phyloP scores from a whole-genome alignment of 1,140 invertebrate genomes.

The Psilanteris sp. region DNA sequence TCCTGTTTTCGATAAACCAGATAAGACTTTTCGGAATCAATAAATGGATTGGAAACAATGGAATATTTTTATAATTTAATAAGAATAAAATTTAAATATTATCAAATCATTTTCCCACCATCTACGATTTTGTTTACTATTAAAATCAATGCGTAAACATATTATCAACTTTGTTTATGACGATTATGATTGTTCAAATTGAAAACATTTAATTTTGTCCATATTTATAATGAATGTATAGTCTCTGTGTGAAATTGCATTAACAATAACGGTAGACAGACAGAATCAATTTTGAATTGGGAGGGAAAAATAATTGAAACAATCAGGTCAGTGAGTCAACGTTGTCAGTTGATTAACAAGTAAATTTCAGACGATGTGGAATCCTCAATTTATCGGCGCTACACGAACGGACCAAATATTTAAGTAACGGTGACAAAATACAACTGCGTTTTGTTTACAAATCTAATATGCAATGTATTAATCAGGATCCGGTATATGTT shows the following conservation, averaged over 20 bases:
- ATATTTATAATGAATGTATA: slow-evolving; percentile 5
- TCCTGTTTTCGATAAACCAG: no score
- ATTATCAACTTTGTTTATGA: no score
- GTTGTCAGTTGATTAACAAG: slow-evolving; percentile 23
- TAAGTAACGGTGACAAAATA: slow-evolving; percentile 23
- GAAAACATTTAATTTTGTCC: no score
- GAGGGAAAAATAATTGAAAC: slow-evolving; percentile 26
- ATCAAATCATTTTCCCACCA: no score
- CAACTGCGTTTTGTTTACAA: slow-evolving; percentile 17
- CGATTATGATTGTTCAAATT: no score
- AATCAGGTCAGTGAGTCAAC: slow-evolving; percentile 2
- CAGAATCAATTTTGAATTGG: slow-evolving; percentile 3
- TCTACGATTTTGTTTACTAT: no score
- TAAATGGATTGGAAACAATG: no score
- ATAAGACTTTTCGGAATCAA: no score
- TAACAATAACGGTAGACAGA: slow-evolving; percentile 5
- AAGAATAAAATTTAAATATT: no score
- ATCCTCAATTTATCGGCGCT: background rate
- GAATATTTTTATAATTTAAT: no score
- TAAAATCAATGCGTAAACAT: no score
- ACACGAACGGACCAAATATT: slow-evolving; percentile 10
- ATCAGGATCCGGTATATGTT: slow-evolving; percentile 39
- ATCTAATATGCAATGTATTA: slow-evolving; percentile 36
- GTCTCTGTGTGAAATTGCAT: background rate
- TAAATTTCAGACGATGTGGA: background rate